Evolutionary conservation across 1,140 invertebrate genomes (phyloP), one percentile per base, ranked within the genome.

Genomic region (Papilio xuthus): DNA sequence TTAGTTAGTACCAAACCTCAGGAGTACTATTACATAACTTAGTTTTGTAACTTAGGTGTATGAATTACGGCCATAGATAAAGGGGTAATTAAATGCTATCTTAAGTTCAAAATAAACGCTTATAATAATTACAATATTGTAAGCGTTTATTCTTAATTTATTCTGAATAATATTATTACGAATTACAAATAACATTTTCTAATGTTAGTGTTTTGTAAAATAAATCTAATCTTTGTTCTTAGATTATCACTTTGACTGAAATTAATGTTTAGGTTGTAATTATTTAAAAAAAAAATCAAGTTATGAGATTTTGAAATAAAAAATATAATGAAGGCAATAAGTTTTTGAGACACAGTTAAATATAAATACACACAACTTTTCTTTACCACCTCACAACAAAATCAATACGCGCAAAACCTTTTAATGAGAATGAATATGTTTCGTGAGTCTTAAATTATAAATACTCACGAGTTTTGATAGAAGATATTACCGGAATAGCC

Each of bases 11-110:
- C 26, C 60, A 28, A 67, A 67, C 32, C 60, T 28, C 60, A 28
- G 60, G 26, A 67, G 60, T 67, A 67, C 60, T 67, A 18, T 67
- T 28, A 67, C 60, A 67, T 67, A 67, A 67, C 60, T 67, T 28
- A 67, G 60, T 67, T 67, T 67, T 28, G 60, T 67, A 67, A 67
- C 60, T 67, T 67, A 67, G 26, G 60, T 67, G 60, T 15, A 63
- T 63, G 13, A 63, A 63, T 63, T 63, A 63, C 60, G 26, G 60
- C 6, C 60, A 26, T 63, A 63, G 60, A 63, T 63, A 63, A 63
- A 63, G 60, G 10, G 60, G 23, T 63, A 63, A 63, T 63, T 63
- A 60, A 60, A 60, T 60, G 56, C 56, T 60, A 63, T 28, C 60
- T 26, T 63, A 63, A 63, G 23, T 63, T 63, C 12, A 63, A 28